These are phyloP conservation scores for Hippocampus mohnikei DNA, from an alignment of 2,113 vertebrate species.

Conservation along the genomic window DNA sequence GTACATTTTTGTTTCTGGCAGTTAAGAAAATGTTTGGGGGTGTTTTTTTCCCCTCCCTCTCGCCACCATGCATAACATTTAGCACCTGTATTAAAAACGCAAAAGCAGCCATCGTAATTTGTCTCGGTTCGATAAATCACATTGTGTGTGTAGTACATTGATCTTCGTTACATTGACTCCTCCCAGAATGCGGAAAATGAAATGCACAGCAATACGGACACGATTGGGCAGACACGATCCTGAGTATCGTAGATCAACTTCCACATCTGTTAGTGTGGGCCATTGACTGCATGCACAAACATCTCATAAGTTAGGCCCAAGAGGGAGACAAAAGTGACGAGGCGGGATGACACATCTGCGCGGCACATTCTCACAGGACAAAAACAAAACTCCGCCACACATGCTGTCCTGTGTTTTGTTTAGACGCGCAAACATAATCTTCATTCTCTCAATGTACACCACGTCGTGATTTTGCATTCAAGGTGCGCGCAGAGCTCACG, in stretches of 20 bases:
- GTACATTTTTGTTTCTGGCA: background rate
- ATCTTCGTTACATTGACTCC: background rate
- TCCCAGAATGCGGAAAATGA: background rate
- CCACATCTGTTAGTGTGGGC: background rate
- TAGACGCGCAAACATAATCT: background rate
- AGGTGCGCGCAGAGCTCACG: no score
- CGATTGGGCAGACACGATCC: background rate
- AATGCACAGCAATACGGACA: background rate
- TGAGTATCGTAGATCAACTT: background rate
- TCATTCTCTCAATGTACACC: background rate
- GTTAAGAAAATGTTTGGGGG: background rate
- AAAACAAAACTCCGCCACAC: background rate
- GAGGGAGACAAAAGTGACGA: slow-evolving; percentile 8
- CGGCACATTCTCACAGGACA: background rate
- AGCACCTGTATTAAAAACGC: no score
- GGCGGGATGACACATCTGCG: background rate
- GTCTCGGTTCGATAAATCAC: background rate
- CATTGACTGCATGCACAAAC: background rate
- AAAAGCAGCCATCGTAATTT: no score
- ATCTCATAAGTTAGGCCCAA: background rate
- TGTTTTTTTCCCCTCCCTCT: background rate
- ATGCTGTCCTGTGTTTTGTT: background rate
- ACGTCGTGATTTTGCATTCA: no score
- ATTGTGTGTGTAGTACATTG: background rate
- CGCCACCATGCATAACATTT: background rate